A percentile compares a stretch with the other conserved stretches of the same genome.
phyloP scores from a whole-genome alignment of 2,113 vertebrate species.

The Siphamia tubifer region DNA sequence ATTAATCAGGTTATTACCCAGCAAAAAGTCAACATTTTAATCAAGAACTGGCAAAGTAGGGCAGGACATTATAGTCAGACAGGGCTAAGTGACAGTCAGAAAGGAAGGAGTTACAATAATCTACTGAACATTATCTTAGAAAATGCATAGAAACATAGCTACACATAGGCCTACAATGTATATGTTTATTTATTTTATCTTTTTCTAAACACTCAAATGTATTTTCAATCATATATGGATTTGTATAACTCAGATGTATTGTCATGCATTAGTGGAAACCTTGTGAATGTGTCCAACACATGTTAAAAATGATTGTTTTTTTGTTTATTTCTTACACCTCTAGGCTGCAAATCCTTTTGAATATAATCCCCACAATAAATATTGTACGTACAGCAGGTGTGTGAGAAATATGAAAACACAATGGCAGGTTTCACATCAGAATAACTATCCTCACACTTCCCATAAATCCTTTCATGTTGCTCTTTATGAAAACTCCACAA shows the following conservation, averaged over 20 bases:
- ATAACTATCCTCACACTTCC: slow-evolving; percentile 28
- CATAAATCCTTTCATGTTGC: slow-evolving; percentile 17
- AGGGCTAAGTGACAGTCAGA: slow-evolving; percentile 63
- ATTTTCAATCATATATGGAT: neutral
- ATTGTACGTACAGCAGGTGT: slow-evolving; percentile 58
- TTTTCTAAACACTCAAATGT: neutral
- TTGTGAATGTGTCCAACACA: slow-evolving; percentile 5
- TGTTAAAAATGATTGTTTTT: slow-evolving; percentile 7
- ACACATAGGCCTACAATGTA: neutral
- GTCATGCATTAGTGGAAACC: slow-evolving; percentile 12
- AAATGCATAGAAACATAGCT: neutral
- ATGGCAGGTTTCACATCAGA: slow-evolving; percentile 42
- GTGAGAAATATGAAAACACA: slow-evolving; percentile 53
- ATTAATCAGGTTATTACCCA: slow-evolving; percentile 99
- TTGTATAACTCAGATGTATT: slow-evolving; percentile 7
- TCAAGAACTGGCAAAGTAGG: slow-evolving; percentile 90
- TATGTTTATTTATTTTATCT: neutral
- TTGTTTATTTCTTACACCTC: neutral
- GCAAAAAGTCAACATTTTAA: slow-evolving; percentile 99
- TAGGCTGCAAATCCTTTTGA: slow-evolving; percentile 40
- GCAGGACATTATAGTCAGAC: slow-evolving; percentile 65
- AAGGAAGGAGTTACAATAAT: slow-evolving; percentile 36
- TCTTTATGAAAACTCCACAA: slow-evolving; percentile 20
- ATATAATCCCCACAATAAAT: slow-evolving; percentile 55
- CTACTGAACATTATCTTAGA: slow-evolving; percentile 23